These are phyloP conservation scores for Spisula solida DNA, from an alignment of 2,888 invertebrate genomes.

Conservation along the genomic window DNA sequence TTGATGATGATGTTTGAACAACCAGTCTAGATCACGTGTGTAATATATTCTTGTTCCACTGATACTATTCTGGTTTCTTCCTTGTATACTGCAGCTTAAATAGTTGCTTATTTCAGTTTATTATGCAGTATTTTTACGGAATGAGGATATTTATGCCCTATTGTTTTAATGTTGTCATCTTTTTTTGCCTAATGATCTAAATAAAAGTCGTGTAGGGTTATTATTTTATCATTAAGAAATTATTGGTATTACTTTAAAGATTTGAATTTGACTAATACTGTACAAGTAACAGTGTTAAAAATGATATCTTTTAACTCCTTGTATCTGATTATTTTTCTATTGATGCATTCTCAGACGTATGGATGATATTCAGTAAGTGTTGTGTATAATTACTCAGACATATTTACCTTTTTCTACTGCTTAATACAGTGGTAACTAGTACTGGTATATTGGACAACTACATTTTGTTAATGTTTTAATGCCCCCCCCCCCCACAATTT, in stretches of 20 bases:
- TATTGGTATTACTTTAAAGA: no score
- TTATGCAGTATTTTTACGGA: neutral
- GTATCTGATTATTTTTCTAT: constrained; percentile 22
- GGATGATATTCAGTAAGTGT: constrained; percentile 73
- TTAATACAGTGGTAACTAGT: constrained; percentile 40
- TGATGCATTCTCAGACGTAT: constrained; percentile 63
- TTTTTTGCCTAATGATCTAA: no score
- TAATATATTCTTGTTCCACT: neutral
- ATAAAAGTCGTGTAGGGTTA: neutral
- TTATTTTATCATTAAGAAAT: no score
- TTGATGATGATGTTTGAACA: neutral
- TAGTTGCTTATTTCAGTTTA: neutral
- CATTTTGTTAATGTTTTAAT: constrained; percentile 6
- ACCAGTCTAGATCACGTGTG: neutral
- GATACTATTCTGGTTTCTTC: neutral
- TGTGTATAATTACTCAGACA: constrained; percentile 58
- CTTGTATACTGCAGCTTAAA: neutral
- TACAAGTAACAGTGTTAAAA: no score
- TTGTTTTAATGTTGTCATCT: neutral
- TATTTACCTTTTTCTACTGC: constrained; percentile 52
- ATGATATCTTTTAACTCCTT: neutral
- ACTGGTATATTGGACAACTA: constrained; percentile 40
- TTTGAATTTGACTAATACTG: no score
- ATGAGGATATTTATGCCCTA: neutral
- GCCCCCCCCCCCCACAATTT: no score